These are phyloP conservation scores for Pipra filicauda DNA, from an alignment of 2,113 vertebrate genomes.

Conservation along the genomic window DNA sequence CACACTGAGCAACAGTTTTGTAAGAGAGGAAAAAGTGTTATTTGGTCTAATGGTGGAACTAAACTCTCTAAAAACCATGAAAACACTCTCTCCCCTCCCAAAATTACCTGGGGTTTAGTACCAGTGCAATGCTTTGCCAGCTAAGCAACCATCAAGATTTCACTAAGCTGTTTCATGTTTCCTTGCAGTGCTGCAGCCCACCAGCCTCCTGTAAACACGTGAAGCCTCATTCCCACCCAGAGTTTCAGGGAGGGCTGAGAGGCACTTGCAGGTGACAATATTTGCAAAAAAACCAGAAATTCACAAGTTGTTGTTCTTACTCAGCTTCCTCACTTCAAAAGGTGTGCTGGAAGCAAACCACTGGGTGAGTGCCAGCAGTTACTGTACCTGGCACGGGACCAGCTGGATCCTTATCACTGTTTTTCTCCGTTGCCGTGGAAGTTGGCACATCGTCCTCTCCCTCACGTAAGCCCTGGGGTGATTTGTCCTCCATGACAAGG, in stretches of 20 bases:
- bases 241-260: neutral
- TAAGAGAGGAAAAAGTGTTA: neutral
- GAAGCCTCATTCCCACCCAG: neutral
- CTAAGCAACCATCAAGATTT: neutral
- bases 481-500: neutral
- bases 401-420: neutral
- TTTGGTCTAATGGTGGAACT: neutral
- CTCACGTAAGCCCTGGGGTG: neutral
- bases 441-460: neutral
- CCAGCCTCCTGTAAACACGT: too few species aligned
- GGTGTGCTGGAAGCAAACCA: neutral
- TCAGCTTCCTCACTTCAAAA: neutral
- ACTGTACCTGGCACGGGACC: neutral
- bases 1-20: neutral
- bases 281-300: neutral
- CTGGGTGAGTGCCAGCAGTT: fast-evolving
- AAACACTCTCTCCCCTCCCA: neutral
- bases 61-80: neutral
- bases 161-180: fast-evolving
- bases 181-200: too few species aligned
- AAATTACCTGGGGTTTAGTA: neutral
- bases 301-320: neutral
- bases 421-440: neutral
- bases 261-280: neutral
- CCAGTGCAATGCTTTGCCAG: neutral